These are phyloP conservation scores for Linnaemya vulpina DNA, from an alignment of 2,888 invertebrate species.

Conservation along the genomic window DNA sequence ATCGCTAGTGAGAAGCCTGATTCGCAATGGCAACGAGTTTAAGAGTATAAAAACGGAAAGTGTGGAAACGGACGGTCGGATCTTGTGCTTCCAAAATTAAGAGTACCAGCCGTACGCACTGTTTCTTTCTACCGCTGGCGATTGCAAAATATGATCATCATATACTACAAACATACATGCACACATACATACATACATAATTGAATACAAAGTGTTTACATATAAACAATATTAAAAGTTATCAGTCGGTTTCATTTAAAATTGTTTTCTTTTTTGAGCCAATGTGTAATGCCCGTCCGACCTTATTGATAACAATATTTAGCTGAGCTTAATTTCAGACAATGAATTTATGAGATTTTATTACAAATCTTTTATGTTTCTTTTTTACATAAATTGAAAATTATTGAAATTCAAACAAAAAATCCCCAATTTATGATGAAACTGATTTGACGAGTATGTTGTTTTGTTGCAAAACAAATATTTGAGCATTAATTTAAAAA, in stretches of 20 bases:
- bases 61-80: no score
- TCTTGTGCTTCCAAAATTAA: no score
- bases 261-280: slow-evolving; percentile 46
- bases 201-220: no score
- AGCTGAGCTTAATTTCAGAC: slow-evolving; percentile 55
- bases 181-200: no score
- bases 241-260: slow-evolving; percentile 47
- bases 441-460: not conserved
- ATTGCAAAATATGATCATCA: not conserved
- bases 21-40: no score
- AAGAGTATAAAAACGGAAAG: no score
- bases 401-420: slow-evolving; percentile 6
- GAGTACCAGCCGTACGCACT: no score
- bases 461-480: no score
- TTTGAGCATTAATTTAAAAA: slow-evolving; percentile 24
- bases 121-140: slow-evolving; percentile 21
- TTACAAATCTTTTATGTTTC: slow-evolving; percentile 42
- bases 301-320: slow-evolving; percentile 68
- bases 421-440: slow-evolving; percentile 2
- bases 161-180: no score
- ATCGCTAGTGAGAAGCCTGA: no score
- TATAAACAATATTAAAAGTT: not conserved
- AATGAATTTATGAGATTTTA: slow-evolving; percentile 42
- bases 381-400: not conserved
- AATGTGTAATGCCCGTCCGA: slow-evolving; percentile 44